Evolutionary conservation across 2,888 invertebrate species (phyloP), one percentile per base, ranked within the genome.

Genomic region (Andrena flavipes): DNA sequence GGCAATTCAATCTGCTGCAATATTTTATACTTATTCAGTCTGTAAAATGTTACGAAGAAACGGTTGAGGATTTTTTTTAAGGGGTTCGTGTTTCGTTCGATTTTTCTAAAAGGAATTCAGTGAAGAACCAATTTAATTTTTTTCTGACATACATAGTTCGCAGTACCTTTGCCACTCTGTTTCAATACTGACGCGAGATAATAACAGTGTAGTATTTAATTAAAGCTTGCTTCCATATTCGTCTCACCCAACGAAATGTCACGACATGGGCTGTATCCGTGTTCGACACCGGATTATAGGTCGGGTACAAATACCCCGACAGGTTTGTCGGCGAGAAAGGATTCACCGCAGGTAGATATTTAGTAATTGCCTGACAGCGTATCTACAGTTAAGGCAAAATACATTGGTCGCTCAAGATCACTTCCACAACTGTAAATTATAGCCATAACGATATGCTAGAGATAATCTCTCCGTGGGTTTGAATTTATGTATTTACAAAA

Each of bases 271-370:
- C 26, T 49, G 49, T 67, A 82, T 84, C 70, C 73, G 77, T 70
- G 71, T 68, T 82, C 56, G 56, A 68, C 70, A 62, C 33, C 23
- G 63, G 48, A 10, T 74, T 81, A 49, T 29, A 75, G 76, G 59
- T 76, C 59, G 67, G 48, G 10, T 82, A 76, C 51, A 69, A 75
- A 71, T 49, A 54, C 70, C 54, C 68, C 6, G 71, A 75, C 77
- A 62, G 74, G 26, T 65, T 30, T 59, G 60, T 56, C 69, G 73
- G 69, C 49, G 76, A 48, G 76, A 68, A 76, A 77, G 35, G 64
- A 74, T 76, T 76, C 68, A 29, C 72, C 75, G 51, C 80, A 80
- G 77, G 76, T 80, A 76, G 75, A 51, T 51, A 67, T 78, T 63
- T 60, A 72, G 29, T 23, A 68, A 59, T 70, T 48, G 71, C 33